Percentiles rank a stretch among this genome's conserved stretches.
Evolutionary conservation across 2,113 vertebrate genomes (phyloP).

Genomic region (Antechinus stuartii): DNA sequence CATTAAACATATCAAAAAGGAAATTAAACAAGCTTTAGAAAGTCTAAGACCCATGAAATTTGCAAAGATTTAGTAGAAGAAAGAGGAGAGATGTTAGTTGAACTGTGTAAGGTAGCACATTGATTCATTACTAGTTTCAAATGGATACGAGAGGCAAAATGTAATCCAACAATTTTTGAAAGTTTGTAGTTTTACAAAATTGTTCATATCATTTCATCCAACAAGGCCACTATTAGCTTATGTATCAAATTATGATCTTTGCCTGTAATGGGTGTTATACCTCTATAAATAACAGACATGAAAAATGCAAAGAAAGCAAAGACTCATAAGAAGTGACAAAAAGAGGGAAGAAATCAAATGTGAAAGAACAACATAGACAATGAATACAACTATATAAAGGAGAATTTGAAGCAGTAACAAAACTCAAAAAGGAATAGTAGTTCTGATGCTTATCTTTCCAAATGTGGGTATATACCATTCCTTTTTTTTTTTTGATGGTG

Average conservation of each 20-base stretch:
- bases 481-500: not conserved
- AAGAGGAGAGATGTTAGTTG: not conserved
- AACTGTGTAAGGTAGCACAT: not conserved
- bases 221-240: not conserved
- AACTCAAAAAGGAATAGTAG: not conserved
- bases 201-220: not conserved
- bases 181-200: not conserved
- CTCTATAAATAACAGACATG: not conserved
- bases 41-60: not conserved
- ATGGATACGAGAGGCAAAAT: not conserved
- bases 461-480: not conserved
- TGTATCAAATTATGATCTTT: not conserved
- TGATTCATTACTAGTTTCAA: not conserved
- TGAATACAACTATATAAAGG: not conserved
- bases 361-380: not conserved
- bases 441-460: not conserved
- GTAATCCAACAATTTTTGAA: not conserved
- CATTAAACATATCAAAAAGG: not conserved
- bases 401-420: not conserved
- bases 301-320: not conserved
- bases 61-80: not conserved
- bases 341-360: not conserved
- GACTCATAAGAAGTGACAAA: not conserved
- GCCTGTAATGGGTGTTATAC: not conserved
- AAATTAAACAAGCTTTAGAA: not conserved